A percentile compares a stretch with the other conserved stretches of the same genome.
Evolutionary conservation across 2,888 invertebrate species (phyloP).

Genomic region (Argyresthia albistria): DNA sequence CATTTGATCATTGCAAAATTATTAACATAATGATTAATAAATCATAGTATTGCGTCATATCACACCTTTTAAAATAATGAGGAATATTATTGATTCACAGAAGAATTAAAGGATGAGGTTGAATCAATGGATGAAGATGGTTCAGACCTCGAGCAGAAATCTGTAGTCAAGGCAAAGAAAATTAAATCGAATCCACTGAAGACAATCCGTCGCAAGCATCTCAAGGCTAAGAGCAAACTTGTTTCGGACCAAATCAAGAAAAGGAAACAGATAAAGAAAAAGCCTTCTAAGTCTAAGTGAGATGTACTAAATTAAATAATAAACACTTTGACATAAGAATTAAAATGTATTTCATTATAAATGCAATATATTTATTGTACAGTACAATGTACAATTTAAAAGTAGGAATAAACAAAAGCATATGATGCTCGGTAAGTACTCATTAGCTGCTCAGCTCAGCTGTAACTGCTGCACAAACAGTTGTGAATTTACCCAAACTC

Average conservation of each 20-base stretch:
- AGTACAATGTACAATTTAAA: too few relatives aligned
- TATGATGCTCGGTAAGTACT: too few relatives aligned
- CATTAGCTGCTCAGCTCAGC: neutral
- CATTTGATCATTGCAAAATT: too few relatives aligned
- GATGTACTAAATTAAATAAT: neutral
- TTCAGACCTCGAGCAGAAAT: constrained; percentile 18
- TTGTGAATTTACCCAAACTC: neutral
- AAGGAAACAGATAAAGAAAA: constrained; percentile 52
- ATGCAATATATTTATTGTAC: neutral
- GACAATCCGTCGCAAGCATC: constrained; percentile 60
- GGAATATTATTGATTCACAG: constrained; percentile 21
- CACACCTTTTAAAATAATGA: too few relatives aligned
- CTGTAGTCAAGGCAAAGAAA: constrained; percentile 30
- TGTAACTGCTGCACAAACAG: neutral
- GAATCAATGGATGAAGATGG: constrained; percentile 19
- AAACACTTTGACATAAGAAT: neutral
- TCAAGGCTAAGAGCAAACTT: constrained; percentile 56
- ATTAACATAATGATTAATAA: too few relatives aligned
- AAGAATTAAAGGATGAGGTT: constrained; percentile 35
- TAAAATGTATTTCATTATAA: neutral
- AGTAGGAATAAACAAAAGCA: too few relatives aligned
- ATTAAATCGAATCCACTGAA: constrained; percentile 44
- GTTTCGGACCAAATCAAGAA: constrained; percentile 63
- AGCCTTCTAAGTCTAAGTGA: constrained; percentile 12
- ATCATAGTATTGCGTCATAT: too few relatives aligned